phyloP scores from a whole-genome alignment of 2,797 vertebrate species.

The Arnoldichthys spilopterus region DNA sequence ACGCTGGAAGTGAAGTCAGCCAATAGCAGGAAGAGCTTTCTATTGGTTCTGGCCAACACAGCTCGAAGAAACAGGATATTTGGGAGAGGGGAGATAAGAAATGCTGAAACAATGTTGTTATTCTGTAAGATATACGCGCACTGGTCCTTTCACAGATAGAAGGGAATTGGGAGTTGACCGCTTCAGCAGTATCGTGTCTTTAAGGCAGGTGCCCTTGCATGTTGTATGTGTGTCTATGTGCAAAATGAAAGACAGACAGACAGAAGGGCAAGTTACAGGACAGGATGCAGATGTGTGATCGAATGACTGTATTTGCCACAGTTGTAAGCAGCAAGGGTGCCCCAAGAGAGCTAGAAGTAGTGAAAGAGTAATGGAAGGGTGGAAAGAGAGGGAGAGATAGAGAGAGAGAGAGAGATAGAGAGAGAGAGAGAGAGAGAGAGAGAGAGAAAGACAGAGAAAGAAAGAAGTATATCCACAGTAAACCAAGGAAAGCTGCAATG shows the following conservation, averaged over 20 bases:
- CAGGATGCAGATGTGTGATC: constrained; percentile 84
- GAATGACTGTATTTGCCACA: constrained; percentile 68
- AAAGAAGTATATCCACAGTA: neutral
- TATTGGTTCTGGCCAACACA: constrained; percentile 88
- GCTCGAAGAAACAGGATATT: constrained; percentile 95
- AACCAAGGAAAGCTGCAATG: neutral
- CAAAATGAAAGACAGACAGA: constrained; percentile 60
- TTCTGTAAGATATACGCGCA: constrained; percentile 85
- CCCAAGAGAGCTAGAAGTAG: constrained; percentile 30
- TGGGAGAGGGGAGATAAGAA: constrained; percentile 91
- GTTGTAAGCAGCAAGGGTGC: constrained; percentile 50
- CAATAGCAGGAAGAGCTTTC: constrained; percentile 92
- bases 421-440: neutral
- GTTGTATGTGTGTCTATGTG: constrained; percentile 43
- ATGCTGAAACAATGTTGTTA: constrained; percentile 93
- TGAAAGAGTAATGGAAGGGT: too few relatives aligned
- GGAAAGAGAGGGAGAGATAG: neutral
- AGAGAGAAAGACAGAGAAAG: neutral
- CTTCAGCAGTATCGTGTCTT: constrained; percentile 66
- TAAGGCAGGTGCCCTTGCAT: constrained; percentile 76
- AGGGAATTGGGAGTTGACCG: constrained; percentile 21
- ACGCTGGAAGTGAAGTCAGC: constrained; percentile 94
- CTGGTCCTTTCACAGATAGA: constrained; percentile 63
- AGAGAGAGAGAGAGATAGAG: neutral
- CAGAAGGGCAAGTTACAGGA: constrained; percentile 73